Percentiles rank a stretch among this genome's conserved stretches.
Evolutionary conservation across 2,797 vertebrate genomes (phyloP).

Genomic region (Falco rusticolus): DNA sequence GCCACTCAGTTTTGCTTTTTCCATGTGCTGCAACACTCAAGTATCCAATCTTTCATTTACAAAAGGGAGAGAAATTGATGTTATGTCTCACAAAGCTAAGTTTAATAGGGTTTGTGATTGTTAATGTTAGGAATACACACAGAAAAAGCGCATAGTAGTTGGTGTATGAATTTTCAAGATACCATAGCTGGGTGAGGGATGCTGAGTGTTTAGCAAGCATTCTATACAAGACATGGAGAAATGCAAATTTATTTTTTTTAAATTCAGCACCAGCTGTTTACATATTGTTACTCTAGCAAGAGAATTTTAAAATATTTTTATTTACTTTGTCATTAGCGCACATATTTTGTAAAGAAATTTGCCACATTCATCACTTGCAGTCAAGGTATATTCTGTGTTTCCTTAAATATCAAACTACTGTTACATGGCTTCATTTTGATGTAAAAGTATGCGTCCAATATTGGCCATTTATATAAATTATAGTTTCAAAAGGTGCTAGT

Average conservation of each 20-base stretch:
- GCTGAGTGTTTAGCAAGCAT: not conserved
- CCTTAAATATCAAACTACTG: not conserved
- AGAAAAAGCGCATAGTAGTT: not conserved
- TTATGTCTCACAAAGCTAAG: not conserved
- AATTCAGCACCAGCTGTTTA: not conserved
- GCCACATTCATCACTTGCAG: not conserved
- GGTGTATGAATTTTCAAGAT: not conserved
- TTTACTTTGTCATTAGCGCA: not conserved
- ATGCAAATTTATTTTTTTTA: accelerated
- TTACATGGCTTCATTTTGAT: not conserved
- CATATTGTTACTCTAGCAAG: not conserved
- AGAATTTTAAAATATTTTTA: not conserved
- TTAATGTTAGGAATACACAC: not conserved
- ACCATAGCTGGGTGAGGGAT: not conserved
- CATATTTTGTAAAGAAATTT: not conserved
- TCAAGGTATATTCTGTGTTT: not conserved
- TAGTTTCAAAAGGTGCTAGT: not conserved
- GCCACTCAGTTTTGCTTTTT: not conserved
- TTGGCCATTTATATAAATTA: not conserved
- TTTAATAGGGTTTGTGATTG: not conserved
- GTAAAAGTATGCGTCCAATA: not conserved
- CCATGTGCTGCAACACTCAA: not conserved
- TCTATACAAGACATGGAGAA: not conserved
- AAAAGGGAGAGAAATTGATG: not conserved
- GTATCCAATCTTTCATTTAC: not conserved